A percentile compares a stretch with the other conserved stretches of the same genome.
Conservation (phyloP, 2,113 vertebrate genomes). For the Pluvianellus socialis region DNA sequence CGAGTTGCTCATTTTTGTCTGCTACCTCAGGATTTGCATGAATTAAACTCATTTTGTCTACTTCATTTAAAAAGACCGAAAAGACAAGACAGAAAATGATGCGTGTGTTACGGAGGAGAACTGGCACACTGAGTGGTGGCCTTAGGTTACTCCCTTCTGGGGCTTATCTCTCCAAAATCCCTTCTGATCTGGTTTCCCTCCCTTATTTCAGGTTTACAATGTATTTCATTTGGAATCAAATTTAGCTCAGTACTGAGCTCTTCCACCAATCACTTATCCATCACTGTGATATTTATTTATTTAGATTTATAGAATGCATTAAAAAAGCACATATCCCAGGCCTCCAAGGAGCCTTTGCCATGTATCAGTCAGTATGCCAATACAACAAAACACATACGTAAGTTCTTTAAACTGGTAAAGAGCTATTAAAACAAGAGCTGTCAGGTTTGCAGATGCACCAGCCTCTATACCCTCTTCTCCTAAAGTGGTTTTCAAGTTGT, state of each 20-base stretch:
- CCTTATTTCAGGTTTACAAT: background rate
- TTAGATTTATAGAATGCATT: background rate
- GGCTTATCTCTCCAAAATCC: background rate
- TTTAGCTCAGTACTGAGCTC: background rate
- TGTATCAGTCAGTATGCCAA: background rate
- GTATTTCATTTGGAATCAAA: background rate
- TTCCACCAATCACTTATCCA: background rate
- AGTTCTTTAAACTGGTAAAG: background rate
- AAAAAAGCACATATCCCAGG: background rate
- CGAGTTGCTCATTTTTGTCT: background rate
- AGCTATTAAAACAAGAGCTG: background rate
- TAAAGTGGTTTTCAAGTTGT: background rate
- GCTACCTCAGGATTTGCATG: background rate
- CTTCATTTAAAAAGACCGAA: background rate
- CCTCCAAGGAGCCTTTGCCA: background rate
- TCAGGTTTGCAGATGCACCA: background rate
- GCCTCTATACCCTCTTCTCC: background rate
- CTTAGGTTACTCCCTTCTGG: background rate
- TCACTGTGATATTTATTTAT: background rate
- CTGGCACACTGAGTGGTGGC: background rate
- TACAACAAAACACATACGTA: background rate
- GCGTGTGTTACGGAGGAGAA: background rate
- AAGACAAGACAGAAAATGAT: background rate
- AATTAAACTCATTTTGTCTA: background rate
- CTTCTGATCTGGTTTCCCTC: background rate